Evolutionary conservation across 2,113 vertebrate genomes (phyloP).

Genomic region (Corythaixoides concolor): DNA sequence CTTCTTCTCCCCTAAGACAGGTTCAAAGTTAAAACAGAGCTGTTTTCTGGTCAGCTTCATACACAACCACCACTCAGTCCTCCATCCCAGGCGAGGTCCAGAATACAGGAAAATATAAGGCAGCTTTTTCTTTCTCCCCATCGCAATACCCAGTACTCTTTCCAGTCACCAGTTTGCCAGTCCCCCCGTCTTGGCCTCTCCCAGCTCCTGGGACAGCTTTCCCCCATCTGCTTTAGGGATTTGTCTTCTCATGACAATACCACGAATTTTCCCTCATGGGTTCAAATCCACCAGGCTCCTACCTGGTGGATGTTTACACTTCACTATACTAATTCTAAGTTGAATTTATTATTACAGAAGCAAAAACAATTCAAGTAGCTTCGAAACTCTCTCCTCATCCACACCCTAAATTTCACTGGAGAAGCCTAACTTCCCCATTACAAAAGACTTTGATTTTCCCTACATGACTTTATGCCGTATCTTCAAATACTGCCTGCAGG

Average conservation of each 20-base stretch:
- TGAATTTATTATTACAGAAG: neutral
- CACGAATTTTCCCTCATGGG: neutral
- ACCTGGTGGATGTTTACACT: neutral
- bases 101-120: neutral
- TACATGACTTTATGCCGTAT: neutral
- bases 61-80: neutral
- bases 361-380: neutral
- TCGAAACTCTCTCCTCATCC: neutral
- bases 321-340: neutral
- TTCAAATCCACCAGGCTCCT: neutral
- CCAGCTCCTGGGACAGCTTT: neutral
- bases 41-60: neutral
- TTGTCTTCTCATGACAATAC: neutral
- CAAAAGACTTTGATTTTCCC: neutral
- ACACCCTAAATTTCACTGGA: neutral
- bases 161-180: neutral
- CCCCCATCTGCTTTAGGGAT: neutral
- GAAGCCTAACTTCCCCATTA: neutral
- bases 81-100: neutral
- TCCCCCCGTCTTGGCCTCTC: neutral
- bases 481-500: neutral
- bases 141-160: neutral
- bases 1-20: neutral
- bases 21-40: neutral
- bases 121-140: neutral